Evolutionary conservation across 1,140 invertebrate species (phyloP), one percentile per base, ranked within the genome.

Genomic region (Tetragnatha versicolor): DNA sequence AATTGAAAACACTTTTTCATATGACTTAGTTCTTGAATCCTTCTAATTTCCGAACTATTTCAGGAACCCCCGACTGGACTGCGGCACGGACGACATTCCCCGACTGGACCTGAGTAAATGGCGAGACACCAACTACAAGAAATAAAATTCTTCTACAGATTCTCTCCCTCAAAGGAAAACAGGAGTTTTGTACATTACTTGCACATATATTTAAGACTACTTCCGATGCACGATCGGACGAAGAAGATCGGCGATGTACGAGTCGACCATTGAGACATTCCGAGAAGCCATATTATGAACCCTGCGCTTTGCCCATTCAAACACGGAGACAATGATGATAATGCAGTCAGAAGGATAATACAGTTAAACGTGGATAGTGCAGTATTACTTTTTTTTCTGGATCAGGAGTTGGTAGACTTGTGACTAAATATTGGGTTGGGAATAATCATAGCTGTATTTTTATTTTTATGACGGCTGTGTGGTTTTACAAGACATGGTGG

Each of bases 1-100:
- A n/a, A n/a, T n/a, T n/a, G n/a, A n/a, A n/a, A n/a, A n/a, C n/a
- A 47, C 22, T 47, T 47, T 47, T 47, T 3, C 17, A 47, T 17
- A 47, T 47, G 17, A n/a, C 20, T n/a, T 20, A 17, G 3, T 27
- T 25, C 6, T 17, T 10, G 53, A 12, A 31, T 51, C 22, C 14
- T 77, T 79, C 39, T 37, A 79, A 68, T 66, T 53, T 49, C 69
- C 70, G 29, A 55, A 4, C 47, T 37, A 37, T 75, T 80, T 20
- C 51, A 84, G 83, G 27, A 84, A 84, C 78, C 83, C 83, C 4
- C 63, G 81, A 33, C 51, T 84, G 6, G 80, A 82, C 6, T 84
- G 83, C 53, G 79, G 75, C 22, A 81, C 75, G 1, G 51, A 65
- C 12, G 68, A 81, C 25, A 84, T 84, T 45, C 83, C 83, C 22